Base-by-base conservation (phyloP, 2,113 vertebrate genomes). In the Acinonyx jubatus region DNA sequence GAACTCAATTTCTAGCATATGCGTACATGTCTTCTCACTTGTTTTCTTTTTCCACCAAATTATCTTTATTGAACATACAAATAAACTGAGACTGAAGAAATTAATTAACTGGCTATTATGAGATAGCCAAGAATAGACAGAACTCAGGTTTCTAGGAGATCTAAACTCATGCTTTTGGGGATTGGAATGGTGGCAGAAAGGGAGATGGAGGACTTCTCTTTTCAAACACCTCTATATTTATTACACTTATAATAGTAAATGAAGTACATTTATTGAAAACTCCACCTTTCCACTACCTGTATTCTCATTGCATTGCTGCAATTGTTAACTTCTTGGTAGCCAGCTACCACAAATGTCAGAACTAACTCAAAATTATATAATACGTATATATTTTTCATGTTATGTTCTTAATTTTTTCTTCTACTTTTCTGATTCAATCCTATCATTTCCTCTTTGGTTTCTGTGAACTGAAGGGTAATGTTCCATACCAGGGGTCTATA, bases 101-200 rank as follows among this genome's bases (percentile, higher is more conserved):
- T 83, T 88, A 71, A 88, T 94, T 91, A 88, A 57, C 23, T 45
- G 27, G 45, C 25, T 55, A n/a, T 45, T 38, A 71, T 61, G 10
- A 78, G 71, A 76, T 18, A 11, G 23, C 14, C n/a, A 88, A 94
- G 29, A 95, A 61, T 31, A 92, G 29, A 61, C 12, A 92, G 29
- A 96, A 86, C 33, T 88, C 21, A 81, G 71, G 23, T 89, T 96
- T 92, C 78, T 79, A 48, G 88, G 74, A 73, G 25, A 82, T 48
- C 4, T 76, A 27, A 69, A 82, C 1, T 57, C 69, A 57, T 14
- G 52, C 19, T 57, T 48, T 29, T 2, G 36, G 15, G 0, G 4
- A 1, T 1, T 85, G 38, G 18, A 83, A 15, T 25, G 27, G 3
- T 73, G 15, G 31, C 7, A 82, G 23, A 23, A 84, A 15, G 18